Conservation (phyloP, 2,113 vertebrate genomes). For the Melanerpes aurifrons region DNA sequence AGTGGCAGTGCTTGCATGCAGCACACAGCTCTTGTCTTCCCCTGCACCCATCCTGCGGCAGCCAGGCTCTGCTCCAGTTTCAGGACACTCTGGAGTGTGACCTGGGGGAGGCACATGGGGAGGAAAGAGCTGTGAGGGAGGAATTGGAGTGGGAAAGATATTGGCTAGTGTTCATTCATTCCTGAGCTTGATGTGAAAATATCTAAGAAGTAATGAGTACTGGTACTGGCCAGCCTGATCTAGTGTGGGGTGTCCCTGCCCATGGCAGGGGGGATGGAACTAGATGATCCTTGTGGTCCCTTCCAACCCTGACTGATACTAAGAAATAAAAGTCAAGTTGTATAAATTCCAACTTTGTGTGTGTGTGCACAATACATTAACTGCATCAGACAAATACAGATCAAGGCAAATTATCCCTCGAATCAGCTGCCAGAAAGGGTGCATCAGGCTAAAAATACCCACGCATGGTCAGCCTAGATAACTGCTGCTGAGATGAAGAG, state of each 20-base stretch:
- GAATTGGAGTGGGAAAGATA: no score
- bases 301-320: no score
- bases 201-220: neutral
- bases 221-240: neutral
- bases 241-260: no score
- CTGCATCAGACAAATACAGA: conserved; percentile 25
- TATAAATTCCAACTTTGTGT: neutral
- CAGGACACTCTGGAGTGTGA: neutral
- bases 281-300: no score
- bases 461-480: neutral
- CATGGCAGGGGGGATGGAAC: no score
- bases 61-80: neutral
- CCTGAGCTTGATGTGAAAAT: neutral
- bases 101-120: accelerated
- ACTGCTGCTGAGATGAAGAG: neutral
- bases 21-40: neutral
- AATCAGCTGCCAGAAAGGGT: conserved; percentile 35
- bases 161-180: neutral
- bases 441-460: conserved; percentile 38
- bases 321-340: neutral
- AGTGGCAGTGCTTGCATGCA: neutral
- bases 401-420: conserved; percentile 14
- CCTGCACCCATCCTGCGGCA: no score
- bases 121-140: neutral
- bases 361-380: neutral